Evolutionary conservation across 2,113 vertebrate species (phyloP).

Genomic region (Microtus richardsoni): DNA sequence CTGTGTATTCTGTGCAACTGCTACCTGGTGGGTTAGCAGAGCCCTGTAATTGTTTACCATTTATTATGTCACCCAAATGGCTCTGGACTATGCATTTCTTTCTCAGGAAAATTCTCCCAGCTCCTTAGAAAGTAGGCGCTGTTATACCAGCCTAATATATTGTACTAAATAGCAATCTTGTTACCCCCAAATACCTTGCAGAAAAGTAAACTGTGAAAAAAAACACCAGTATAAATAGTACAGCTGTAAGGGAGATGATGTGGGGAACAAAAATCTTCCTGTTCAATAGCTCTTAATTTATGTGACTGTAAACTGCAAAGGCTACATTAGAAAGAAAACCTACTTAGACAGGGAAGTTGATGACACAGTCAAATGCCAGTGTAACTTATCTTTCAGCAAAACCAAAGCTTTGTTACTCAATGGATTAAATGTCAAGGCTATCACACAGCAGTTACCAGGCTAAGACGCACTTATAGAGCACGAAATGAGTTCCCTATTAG

Average conservation of each 20-base stretch:
- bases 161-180: slow-evolving; percentile 62
- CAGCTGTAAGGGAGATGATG: slow-evolving; percentile 57
- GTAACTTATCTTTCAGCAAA: slow-evolving; percentile 67
- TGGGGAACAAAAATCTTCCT: not conserved
- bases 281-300: slow-evolving; percentile 72
- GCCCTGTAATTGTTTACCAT: slow-evolving; percentile 82
- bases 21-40: slow-evolving; percentile 81
- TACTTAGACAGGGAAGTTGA: slow-evolving; percentile 56
- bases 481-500: slow-evolving; percentile 26
- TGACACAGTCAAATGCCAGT: slow-evolving; percentile 60
- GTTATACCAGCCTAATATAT: slow-evolving; percentile 61
- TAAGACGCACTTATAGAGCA: slow-evolving; percentile 60
- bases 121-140: slow-evolving; percentile 72
- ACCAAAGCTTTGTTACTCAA: slow-evolving; percentile 73
- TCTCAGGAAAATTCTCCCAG: slow-evolving; percentile 79
- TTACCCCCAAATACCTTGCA: slow-evolving; percentile 58
- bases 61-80: slow-evolving; percentile 79
- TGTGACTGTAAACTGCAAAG: slow-evolving; percentile 65
- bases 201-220: slow-evolving; percentile 71
- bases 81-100: slow-evolving; percentile 80
- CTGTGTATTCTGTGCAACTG: slow-evolving; percentile 71
- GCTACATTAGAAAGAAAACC: slow-evolving; percentile 48
- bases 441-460: slow-evolving; percentile 49
- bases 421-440: not conserved
- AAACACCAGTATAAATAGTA: slow-evolving; percentile 55